Conservation (phyloP, 2,797 vertebrate species). For the Nasua narica region DNA sequence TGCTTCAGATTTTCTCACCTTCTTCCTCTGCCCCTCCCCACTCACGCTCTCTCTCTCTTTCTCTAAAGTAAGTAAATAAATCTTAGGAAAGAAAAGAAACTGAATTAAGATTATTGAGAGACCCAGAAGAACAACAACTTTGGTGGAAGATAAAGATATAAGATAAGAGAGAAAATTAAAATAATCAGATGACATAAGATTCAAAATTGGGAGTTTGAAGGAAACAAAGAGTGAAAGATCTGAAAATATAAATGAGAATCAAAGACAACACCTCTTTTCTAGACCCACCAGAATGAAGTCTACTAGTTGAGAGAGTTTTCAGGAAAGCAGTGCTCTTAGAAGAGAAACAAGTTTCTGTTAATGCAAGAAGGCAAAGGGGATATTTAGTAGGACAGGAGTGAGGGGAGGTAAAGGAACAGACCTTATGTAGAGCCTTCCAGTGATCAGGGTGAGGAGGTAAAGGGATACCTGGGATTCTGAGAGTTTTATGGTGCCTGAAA, state of each 20-base stretch:
- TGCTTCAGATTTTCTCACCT: not conserved
- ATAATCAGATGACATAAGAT: too few species aligned
- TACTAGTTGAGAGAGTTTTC: not conserved
- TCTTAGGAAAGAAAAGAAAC: not conserved
- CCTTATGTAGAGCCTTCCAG: accelerated
- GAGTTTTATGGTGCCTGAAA: not conserved
- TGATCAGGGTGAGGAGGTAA: not conserved
- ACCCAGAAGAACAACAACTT: not conserved
- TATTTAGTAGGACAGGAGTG: not conserved
- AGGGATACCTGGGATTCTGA: not conserved
- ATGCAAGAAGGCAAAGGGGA: not conserved
- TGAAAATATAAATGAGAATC: not conserved
- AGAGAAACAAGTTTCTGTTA: not conserved
- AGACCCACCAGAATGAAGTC: not conserved
- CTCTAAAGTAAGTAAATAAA: not conserved
- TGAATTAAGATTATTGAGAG: not conserved
- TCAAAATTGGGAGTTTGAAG: not conserved
- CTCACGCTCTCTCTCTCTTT: not conserved
- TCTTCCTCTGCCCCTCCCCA: not conserved
- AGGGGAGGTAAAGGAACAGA: too few species aligned
- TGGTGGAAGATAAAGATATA: not conserved
- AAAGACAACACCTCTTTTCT: not conserved
- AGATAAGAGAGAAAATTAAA: not conserved
- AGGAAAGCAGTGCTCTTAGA: not conserved
- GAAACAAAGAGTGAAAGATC: not conserved